Conservation (phyloP, 1,140 invertebrate genomes). For the Heliconius melpomene region DNA sequence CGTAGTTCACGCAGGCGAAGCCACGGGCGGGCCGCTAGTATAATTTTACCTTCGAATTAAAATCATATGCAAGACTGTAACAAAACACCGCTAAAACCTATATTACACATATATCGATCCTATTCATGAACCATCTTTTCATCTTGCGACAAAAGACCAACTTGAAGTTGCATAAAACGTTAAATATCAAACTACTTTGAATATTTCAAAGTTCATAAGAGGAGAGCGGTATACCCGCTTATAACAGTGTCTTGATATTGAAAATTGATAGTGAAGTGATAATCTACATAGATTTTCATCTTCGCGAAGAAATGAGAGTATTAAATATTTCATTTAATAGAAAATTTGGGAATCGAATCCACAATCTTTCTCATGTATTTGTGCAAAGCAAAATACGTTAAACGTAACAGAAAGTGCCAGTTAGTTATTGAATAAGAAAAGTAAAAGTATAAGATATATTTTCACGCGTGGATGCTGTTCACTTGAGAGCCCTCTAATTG, state of each 20-base stretch:
- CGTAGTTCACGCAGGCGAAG: no score
- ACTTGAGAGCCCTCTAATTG: not conserved
- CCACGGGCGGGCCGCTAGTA: no score
- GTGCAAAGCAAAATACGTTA: no score
- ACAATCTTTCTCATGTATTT: no score
- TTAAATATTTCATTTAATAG: no score
- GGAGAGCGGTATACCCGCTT: not conserved
- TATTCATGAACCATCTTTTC: constrained; percentile 25
- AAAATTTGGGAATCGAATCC: no score
- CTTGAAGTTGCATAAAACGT: constrained; percentile 21
- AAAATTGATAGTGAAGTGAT: not conserved
- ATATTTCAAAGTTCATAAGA: constrained; percentile 18
- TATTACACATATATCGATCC: constrained; percentile 19
- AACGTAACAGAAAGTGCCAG: not conserved
- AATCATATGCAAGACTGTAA: constrained; percentile 4
- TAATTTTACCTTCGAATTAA: not conserved
- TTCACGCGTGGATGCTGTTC: not conserved
- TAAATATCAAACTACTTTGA: constrained; percentile 26
- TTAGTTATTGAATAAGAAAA: not conserved
- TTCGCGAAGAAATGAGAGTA: no score
- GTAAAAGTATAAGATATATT: not conserved
- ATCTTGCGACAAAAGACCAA: constrained; percentile 20
- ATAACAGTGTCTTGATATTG: not conserved
- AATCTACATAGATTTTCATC: no score
- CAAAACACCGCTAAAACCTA: constrained; percentile 16